Base-by-base conservation (phyloP, 2,797 vertebrate genomes). In the Amblyraja radiata region DNA sequence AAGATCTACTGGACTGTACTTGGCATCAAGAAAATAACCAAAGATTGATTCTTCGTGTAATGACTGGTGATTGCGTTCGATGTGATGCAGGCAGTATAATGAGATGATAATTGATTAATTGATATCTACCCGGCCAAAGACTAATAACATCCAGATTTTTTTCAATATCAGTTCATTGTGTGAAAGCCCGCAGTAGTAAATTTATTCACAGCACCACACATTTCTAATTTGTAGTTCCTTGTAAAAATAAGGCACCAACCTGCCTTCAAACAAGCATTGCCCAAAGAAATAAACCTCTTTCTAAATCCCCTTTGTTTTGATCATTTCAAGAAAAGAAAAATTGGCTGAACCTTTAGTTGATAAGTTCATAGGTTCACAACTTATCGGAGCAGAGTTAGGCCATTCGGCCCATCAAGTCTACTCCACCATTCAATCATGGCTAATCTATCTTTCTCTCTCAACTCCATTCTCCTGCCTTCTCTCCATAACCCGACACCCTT, bases 31-130 rank as follows among this genome's bases (percentile, higher is more conserved):
- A 39, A 76, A 92, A 92, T 92, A 76, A 8, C 73, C 28, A 74
- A 74, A 92, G 13, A 92, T 76, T 92, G 71, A 92, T 76, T 76
- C 8, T 54, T 76, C 36, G 54, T 92, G 5, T 18, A 76, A 74
- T 92, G 71, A 58, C 71, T 92, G 28, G 36, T 21, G 84, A 54
- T n/a, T 54, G 46, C 73, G 76, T 92, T 92, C 39, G 46, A 25
- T 46, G 16, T 25, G 71, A 58, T 14, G 10, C 71, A 76, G 11
- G 6, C 84, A 36, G n/a, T 18, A 36, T 32, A 88, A 68, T 88
- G 61, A 65, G n/a, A 21, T 36, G 63, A 88, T 88, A 68, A 88
- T 88, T 88, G 63, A 88, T 88, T 92, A 76, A 92, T 76, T 92
- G 90, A 76, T 92, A 23, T 21, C 68, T 46, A 32, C n/a, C n/a